phyloP scores from a whole-genome alignment of 2,888 invertebrate genomes.

The Idaea straminata region DNA sequence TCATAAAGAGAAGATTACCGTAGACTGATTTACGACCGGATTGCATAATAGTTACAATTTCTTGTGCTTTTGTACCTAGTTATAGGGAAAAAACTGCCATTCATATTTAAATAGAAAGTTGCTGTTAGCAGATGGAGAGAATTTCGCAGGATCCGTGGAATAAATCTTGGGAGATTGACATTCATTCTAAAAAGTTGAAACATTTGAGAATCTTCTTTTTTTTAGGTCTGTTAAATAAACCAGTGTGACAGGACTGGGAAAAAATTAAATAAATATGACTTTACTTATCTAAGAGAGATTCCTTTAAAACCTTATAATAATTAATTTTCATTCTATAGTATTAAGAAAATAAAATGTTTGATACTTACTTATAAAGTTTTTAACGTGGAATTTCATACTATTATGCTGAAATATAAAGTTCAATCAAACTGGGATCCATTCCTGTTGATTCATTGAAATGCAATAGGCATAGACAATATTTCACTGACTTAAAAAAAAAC shows the following conservation, averaged over 20 bases:
- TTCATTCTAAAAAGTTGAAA: neutral
- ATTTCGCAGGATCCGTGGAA: neutral
- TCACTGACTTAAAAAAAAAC: constrained; percentile 14
- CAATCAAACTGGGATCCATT: neutral
- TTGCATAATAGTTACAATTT: constrained; percentile 60
- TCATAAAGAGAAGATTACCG: constrained; percentile 75
- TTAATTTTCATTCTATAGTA: no score
- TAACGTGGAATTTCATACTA: neutral
- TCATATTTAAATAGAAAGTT: constrained; percentile 9
- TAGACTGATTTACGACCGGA: constrained; percentile 66
- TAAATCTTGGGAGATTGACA: neutral
- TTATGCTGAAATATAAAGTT: neutral
- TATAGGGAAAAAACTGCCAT: constrained; percentile 17
- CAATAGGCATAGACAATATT: constrained; percentile 7
- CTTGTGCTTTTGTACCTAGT: constrained; percentile 9
- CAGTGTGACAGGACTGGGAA: no score
- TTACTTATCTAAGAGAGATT: no score
- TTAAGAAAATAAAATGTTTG: no score
- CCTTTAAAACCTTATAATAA: no score
- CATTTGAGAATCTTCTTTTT: neutral
- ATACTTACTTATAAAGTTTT: no score
- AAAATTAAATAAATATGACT: no score
- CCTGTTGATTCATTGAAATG: neutral
- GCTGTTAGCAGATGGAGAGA: neutral
- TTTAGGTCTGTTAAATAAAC: no score